A percentile compares a stretch with the other conserved stretches of the same genome.
Conservation (phyloP, 2,888 invertebrate species). For the Acleris sparsana region DNA sequence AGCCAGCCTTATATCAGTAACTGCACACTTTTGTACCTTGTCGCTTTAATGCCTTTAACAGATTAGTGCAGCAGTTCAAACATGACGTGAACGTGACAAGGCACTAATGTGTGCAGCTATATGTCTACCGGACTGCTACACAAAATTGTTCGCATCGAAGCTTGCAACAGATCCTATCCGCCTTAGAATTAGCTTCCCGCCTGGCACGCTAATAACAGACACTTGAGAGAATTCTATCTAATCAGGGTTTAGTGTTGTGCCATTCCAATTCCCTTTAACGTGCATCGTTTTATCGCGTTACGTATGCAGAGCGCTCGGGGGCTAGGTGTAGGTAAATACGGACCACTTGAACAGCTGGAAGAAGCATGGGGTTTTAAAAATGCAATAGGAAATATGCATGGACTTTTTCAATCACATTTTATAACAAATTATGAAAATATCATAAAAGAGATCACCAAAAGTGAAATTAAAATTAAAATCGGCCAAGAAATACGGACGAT, state of each 20-base stretch:
- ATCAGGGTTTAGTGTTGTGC: conserved; percentile 43
- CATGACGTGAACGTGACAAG: no score
- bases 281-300: conserved; percentile 65
- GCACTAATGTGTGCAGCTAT: no score
- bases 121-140: neutral
- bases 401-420: no score
- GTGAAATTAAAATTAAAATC: no score
- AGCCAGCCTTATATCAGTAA: no score
- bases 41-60: no score
- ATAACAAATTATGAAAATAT: no score
- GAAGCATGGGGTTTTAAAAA: neutral
- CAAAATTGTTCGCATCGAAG: neutral
- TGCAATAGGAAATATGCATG: no score
- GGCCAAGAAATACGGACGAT: no score
- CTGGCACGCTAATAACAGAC: conserved; percentile 19
- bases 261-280: conserved; percentile 57
- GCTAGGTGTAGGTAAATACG: conserved; percentile 14
- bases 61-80: no score
- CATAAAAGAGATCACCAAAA: no score
- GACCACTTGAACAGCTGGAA: conserved; percentile 9
- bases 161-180: conserved; percentile 13
- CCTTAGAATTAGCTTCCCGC: conserved; percentile 10
- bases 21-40: no score
- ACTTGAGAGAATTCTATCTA: conserved; percentile 31
- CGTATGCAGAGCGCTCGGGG: conserved; percentile 59